Conservation (phyloP, 2,797 vertebrate species). For the Tarsius wallacei region DNA sequence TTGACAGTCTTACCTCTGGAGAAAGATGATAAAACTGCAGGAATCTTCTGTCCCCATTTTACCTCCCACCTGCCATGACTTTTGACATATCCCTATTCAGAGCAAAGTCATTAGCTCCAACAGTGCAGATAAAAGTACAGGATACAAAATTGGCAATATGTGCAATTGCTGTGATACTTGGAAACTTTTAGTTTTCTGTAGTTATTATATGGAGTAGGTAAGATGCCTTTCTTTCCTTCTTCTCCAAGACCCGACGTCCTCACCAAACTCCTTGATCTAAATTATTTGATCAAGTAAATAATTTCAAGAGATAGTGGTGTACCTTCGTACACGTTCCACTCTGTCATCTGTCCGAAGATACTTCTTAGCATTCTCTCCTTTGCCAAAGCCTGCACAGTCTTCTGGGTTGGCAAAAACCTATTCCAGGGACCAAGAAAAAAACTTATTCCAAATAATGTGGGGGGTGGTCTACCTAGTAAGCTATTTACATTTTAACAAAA, state of each 20-base stretch:
- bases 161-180: not conserved
- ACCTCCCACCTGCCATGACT: not conserved
- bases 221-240: not conserved
- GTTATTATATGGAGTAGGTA: not conserved
- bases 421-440: conserved; percentile 66
- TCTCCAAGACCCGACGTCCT: not conserved
- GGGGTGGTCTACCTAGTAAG: not conserved
- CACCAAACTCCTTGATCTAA: not conserved
- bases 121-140: not conserved
- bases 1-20: not conserved
- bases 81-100: not conserved
- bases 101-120: not conserved
- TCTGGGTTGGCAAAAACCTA: conserved; percentile 94
- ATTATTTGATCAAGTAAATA: not conserved
- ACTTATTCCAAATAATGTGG: not conserved
- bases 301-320: conserved; percentile 43
- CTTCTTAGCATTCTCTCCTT: conserved; percentile 92
- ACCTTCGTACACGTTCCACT: conserved; percentile 96
- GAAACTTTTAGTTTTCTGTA: not conserved
- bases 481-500: not conserved
- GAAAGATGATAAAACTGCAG: not conserved
- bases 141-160: not conserved
- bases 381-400: conserved; percentile 87
- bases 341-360: conserved; percentile 90
- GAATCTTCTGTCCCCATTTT: not conserved